Evolutionary conservation across 2,888 invertebrate genomes (phyloP).

Genomic region (Amorpha juglandis): DNA sequence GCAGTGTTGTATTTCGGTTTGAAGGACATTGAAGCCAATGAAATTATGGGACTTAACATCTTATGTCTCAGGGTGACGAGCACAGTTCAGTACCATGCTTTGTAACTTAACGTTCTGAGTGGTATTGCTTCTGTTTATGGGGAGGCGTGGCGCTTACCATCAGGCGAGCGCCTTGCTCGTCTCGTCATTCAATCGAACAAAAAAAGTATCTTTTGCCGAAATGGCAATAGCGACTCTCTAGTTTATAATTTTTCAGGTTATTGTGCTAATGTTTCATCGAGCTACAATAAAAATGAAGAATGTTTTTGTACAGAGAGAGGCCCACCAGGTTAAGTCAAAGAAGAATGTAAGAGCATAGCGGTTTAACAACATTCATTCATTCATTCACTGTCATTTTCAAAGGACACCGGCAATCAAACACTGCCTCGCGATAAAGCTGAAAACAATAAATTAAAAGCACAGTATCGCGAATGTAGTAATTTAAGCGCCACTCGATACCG

Average conservation of each 20-base stretch:
- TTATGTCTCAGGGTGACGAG: no score
- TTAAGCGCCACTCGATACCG: constrained; percentile 26
- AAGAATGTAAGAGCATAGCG: neutral
- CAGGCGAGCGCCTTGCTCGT: no score
- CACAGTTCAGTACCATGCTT: no score
- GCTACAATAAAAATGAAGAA: neutral
- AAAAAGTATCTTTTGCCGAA: no score
- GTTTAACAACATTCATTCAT: constrained; percentile 11
- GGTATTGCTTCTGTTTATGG: no score
- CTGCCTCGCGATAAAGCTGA: constrained; percentile 5
- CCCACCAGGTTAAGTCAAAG: neutral
- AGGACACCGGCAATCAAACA: constrained; percentile 17
- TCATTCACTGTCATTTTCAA: constrained; percentile 13
- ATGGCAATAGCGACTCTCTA: neutral
- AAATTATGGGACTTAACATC: no score
- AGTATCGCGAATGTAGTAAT: constrained; percentile 18
- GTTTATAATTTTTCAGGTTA: neutral
- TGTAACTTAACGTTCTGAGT: no score
- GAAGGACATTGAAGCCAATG: no score
- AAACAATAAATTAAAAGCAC: constrained; percentile 18
- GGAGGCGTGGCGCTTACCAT: no score
- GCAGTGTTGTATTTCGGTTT: no score
- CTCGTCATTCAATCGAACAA: no score
- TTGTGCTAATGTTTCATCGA: neutral
- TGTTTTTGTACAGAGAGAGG: neutral